phyloP scores from a whole-genome alignment of 2,113 vertebrate species.

The Pelmatolapia mariae region DNA sequence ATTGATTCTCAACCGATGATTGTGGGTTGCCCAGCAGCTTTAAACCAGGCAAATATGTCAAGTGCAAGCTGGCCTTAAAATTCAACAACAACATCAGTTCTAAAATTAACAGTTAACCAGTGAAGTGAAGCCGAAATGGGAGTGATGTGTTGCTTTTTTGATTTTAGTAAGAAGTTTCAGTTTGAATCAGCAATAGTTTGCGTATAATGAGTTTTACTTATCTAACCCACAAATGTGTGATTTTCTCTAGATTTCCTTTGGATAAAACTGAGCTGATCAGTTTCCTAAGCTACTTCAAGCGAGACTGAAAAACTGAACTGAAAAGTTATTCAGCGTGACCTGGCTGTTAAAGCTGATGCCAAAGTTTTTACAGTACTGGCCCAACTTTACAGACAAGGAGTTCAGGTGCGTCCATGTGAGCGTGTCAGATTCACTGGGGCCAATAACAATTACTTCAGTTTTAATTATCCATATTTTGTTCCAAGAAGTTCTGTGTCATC shows the following conservation, averaged over 20 bases:
- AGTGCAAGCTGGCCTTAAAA: neutral
- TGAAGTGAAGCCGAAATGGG: neutral
- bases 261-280: neutral
- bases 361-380: neutral
- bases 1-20: neutral
- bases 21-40: neutral
- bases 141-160: neutral
- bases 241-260: neutral
- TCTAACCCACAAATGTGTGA: rapidly evolving
- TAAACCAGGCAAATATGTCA: neutral
- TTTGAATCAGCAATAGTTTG: neutral
- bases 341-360: neutral
- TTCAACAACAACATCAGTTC: neutral
- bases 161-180: neutral
- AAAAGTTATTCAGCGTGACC: neutral
- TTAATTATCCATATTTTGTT: neutral
- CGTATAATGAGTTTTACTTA: neutral
- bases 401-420: neutral
- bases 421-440: rapidly evolving
- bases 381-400: neutral
- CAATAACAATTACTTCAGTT: neutral
- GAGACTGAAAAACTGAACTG: neutral
- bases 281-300: rapidly evolving
- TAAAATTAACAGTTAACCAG: neutral
- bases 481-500: neutral